Conservation (phyloP, 2,888 invertebrate genomes). For the Athetis lepigone region DNA sequence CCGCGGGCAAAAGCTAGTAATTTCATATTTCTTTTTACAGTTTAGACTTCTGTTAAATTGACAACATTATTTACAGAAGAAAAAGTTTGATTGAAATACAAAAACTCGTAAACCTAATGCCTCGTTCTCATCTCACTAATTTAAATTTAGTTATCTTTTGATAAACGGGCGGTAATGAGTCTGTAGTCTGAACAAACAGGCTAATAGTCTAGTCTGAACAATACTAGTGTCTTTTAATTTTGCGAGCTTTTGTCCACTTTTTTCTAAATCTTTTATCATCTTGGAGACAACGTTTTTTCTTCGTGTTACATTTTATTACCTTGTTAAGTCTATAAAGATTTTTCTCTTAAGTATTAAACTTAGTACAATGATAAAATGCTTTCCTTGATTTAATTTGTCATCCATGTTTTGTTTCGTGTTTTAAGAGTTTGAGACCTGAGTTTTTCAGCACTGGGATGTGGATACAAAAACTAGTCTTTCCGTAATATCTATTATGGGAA, state of each 20-base stretch:
- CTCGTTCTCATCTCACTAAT: slow-evolving; percentile 53
- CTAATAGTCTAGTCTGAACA: slow-evolving; percentile 28
- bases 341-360: background rate
- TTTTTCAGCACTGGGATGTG: too few relatives aligned
- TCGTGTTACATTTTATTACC: slow-evolving; percentile 16
- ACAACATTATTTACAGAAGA: slow-evolving; percentile 2
- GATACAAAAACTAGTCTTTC: background rate
- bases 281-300: slow-evolving; percentile 2
- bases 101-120: slow-evolving; percentile 54
- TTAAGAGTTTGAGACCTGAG: too few relatives aligned
- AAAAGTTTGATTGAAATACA: slow-evolving; percentile 43
- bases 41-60: slow-evolving; percentile 22
- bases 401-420: background rate
- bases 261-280: slow-evolving; percentile 15
- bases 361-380: slow-evolving; percentile 17
- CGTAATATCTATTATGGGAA: too few relatives aligned
- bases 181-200: slow-evolving; percentile 27
- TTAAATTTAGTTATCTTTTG: slow-evolving; percentile 57
- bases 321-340: slow-evolving; percentile 5
- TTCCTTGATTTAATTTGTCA: background rate
- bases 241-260: slow-evolving; percentile 17
- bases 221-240: slow-evolving; percentile 27
- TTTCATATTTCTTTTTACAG: too few relatives aligned
- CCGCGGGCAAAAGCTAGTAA: too few relatives aligned
- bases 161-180: slow-evolving; percentile 52